Percentiles rank a stretch among this genome's conserved stretches.
Evolutionary conservation across 2,113 vertebrate genomes (phyloP).

Genomic region (Rhodinocichla rosea): DNA sequence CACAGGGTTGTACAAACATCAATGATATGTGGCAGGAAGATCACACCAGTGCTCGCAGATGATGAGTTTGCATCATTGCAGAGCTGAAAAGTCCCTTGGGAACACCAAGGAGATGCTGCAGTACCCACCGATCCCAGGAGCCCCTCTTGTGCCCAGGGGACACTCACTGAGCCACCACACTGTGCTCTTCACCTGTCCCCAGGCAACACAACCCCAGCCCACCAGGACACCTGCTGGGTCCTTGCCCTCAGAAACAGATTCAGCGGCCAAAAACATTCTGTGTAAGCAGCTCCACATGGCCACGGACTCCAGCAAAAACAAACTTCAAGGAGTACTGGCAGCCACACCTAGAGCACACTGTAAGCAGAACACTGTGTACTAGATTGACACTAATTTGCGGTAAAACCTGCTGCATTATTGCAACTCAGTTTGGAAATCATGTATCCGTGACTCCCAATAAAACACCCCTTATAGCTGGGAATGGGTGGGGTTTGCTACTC

Average conservation of each 20-base stretch:
- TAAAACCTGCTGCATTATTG: neutral
- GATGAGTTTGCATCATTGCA: accelerated
- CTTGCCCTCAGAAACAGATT: neutral
- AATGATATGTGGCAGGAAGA: accelerated
- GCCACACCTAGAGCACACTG: neutral
- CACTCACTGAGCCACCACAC: neutral
- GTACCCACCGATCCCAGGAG: neutral
- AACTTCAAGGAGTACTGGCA: neutral
- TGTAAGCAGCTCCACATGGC: neutral
- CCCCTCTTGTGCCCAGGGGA: accelerated
- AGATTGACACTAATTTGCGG: neutral
- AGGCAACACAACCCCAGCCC: neutral
- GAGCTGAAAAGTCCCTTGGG: neutral
- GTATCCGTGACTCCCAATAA: accelerated
- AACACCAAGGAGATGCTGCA: neutral
- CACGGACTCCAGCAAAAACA: neutral
- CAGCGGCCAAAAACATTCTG: accelerated
- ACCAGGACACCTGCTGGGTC: accelerated
- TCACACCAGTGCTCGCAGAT: neutral
- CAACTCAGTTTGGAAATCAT: accelerated
- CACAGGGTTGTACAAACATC: neutral
- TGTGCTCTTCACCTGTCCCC: neutral
- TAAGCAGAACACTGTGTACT: accelerated
- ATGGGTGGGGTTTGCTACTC: neutral
- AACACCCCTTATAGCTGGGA: neutral